Base-by-base conservation (phyloP, 2,113 vertebrate genomes). In the Perca fluviatilis region DNA sequence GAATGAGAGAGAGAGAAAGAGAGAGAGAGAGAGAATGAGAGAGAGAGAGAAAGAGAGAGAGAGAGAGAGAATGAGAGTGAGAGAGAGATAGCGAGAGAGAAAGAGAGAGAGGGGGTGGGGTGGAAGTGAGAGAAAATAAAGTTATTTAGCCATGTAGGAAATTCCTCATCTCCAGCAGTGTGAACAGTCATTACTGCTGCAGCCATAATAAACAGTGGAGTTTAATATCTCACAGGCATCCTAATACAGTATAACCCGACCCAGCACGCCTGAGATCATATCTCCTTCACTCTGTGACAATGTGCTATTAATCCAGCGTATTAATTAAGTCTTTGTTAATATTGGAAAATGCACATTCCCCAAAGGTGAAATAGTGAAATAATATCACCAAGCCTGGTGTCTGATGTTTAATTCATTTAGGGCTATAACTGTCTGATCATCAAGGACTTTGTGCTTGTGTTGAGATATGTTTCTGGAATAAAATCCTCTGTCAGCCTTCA, bases 161-260 rank as follows among this genome's bases (percentile, higher is more conserved):
- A 95, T 91, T 92, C 91, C 86, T 91, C 89, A 89, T 93, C 89
- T 94, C 74, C 89, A 91, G 66, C 57, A 73, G 85, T 81, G 88
- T 88, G 86, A 90, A 78, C 86, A 84, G 85, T 92, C 91, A 91
- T 91, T 91, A 92, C 75, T 68, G 76, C 84, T 60, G 11, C 70
- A 92, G 89, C 85, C 80, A 92, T 86, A 92, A 94, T 89, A 93
- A 92, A 95, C 92, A 90, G 67, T 68, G 74, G 75, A 83, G 79
- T 90, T 85, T 87, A 91, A 91, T 90, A 89, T 88, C 86, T 80
- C 87, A 87, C 86, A 83, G 86, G 89, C 72, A 51, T 77, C 75
- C 40, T 64, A 74, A 84, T 69, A 71, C 30, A 79, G 56, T 47
- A 25, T 25, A 51, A 14, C 79, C 25, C 27, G 27, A 33, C 50